Base-by-base conservation (phyloP, 35 echinoderm and acorn worm species). In the Hemicentrotus pulcherrimus region DNA sequence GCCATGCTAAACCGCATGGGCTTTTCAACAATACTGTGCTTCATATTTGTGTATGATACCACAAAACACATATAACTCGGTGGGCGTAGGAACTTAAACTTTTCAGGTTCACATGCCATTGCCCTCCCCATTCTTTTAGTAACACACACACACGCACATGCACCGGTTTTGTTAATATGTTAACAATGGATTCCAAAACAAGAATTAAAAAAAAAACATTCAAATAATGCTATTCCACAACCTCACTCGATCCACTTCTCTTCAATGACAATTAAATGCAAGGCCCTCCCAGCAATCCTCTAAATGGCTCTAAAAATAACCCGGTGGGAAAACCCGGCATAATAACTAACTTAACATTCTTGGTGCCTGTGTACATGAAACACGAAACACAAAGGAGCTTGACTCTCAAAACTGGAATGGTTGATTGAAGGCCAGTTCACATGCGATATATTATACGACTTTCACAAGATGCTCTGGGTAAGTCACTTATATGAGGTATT, bases 301-400 rank as follows among this genome's bases (percentile, higher is more conserved):
- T 4, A 47, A 47, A 47, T 10, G 32, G 88, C 32, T 18, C 32
- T 91, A 48, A 48, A 48, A 28, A 48, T 91, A 91, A 13, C 58
- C 92, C 31, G 18, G 92, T 48, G 58, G 47, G 14, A 55, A 61
- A 94, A 94, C 47, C 58, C 92, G 60, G 48, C 92, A 94, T 94
- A 47, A 32, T 94, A 94, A 9, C 22, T 19, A 61, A 61, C 47
- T 28, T 78, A 78, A 78, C 65, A 78, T 78, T 78, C 65, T 28
- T 28, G 22, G 65, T 28, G 65, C 24, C 65, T 78, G 22, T n/a
- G 28, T 78, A 78, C 22, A 78, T 78, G 65, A 28, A 28, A 28
- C 65, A 28, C 6, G 4, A 8, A 28, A 28, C 22, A 78, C 65
- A 78, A 78, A 78, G 28, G 65, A 6, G 65, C 65, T 78, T 7